Base-by-base conservation (phyloP, 2,113 vertebrate species). In the Manacus vitellinus region DNA sequence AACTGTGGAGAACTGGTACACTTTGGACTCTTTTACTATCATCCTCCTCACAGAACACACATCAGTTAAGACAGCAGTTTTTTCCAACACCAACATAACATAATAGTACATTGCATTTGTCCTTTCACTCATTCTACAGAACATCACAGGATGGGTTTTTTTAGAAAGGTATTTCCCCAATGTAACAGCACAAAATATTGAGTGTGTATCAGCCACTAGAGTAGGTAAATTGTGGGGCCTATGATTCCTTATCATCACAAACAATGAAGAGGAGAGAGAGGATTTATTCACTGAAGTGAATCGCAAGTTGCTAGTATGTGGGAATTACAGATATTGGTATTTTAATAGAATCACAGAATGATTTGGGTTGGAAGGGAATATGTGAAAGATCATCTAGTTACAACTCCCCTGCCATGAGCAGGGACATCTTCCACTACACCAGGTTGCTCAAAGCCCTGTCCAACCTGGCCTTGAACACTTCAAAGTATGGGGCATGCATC, bases 341-440 rank as follows among this genome's bases (percentile, higher is more conserved):
- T 66, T 78, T 56, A 14, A 68, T 30, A 49, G 30, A 43, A 43
- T 62, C 22, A 35, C 23, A 23, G 33, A 81, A 23, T 51, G 22
- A 4, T 20, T 66, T 66, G 52, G 0, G 0, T 27, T 58, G 44
- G 44, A 74, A 66, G 8, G 22, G 31, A 66, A 28, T 12, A 28
- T 62, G 25, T 41, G 41, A 58, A 73, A n/a, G 9, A 49, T 33
- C 16, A 51, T 22, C 18, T 44, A 1, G 0, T 66, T 66, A 33
- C 44, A 44, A 5, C 8, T 24, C 13, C 24, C 21, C 13, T 2
- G 1, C 58, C 8, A 18, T 0, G 0, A 17, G 5, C 21, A 63
- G 20, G 20, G 24, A 43, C 35, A 65, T 4, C 35, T 72, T 65
- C 41, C 28, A 54, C 33, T 33, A 41, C 28, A 46, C 23, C 65